Evolutionary conservation across 1,140 invertebrate genomes (phyloP).

Genomic region (Ips nitidus): DNA sequence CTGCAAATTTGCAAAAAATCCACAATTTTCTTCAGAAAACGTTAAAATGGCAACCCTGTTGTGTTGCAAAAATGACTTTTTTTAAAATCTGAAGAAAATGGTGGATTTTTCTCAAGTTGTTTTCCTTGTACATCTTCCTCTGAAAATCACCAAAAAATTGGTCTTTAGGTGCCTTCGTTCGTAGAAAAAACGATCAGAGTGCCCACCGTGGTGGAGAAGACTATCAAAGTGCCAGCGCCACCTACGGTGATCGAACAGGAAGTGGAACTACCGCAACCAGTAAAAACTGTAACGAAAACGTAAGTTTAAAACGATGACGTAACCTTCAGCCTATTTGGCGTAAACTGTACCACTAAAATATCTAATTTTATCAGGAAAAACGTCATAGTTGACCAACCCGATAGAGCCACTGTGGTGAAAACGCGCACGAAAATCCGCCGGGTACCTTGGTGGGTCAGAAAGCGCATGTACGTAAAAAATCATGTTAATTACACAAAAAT

Average conservation of each 20-base stretch:
- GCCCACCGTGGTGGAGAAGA: constrained; percentile 45
- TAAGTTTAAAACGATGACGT: neutral
- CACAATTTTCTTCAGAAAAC: neutral
- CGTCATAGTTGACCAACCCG: neutral
- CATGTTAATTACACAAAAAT: too few species aligned
- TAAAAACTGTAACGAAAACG: constrained; percentile 17
- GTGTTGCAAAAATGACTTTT: neutral
- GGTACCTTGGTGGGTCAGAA: constrained; percentile 18
- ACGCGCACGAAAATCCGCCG: constrained; percentile 24
- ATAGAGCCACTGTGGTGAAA: constrained; percentile 9
- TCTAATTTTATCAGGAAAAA: constrained; percentile 8
- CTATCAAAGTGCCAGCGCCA: constrained; percentile 40
- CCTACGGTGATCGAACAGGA: constrained; percentile 44
- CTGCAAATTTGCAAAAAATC: neutral
- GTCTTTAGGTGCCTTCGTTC: constrained; percentile 15
- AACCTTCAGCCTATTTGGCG: too few species aligned
- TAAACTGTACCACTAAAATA: neutral
- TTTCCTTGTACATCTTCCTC: neutral
- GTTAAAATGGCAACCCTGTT: neutral
- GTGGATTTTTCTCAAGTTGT: neutral
- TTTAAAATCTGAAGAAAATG: too few species aligned
- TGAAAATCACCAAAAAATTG: too few species aligned
- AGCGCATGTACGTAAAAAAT: constrained; percentile 16
- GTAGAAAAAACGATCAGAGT: constrained; percentile 41
- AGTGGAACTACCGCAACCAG: constrained; percentile 32